Evolutionary conservation across 2,888 invertebrate genomes (phyloP), one percentile per base, ranked within the genome.

Genomic region (Heteromyza rotundicornis): DNA sequence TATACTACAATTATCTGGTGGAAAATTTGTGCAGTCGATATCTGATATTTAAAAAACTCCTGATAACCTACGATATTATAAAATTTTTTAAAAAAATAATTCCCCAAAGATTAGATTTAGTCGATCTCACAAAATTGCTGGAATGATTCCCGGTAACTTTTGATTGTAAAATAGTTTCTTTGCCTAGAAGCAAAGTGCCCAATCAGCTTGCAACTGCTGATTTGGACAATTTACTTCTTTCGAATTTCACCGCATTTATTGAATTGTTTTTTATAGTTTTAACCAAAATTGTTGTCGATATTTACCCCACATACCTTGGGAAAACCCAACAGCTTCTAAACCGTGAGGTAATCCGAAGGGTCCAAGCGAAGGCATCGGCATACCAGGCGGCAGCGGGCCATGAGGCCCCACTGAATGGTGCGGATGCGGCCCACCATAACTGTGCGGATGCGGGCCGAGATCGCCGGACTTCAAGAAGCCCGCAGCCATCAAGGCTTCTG

Each of bases 241-340:
- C 3, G 7, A 47, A 47, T 47, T 47, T 47, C 7, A 47, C 19
- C 47, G 19, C 47, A 47, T 47, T 47, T 47, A 27, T 27, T 27
- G 27, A 57, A 50, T 58, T 22, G 22, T 20, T 47, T 55, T 32
- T 62, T 64, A 53, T 36, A 61, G 52, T 61, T 16, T 56, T 32
- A 71, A 74, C 77, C 70, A 78, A 78, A 78, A 78, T 78, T 73
- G 71, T 47, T 69, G 47, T 63, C 70, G 78, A 82, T 84, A 84
- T 82, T 84, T 84, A 84, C 84, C 84, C 84, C 84, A 84, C 83
- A 84, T 83, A 83, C 84, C 83, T 83, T 84, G 84, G 78, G 83
- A 80, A 74, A 83, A 84, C 79, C 84, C 84, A 76, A 84, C 84
- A 69, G 83, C 82, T 74, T 84, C 84, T 70, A 84, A 75, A 69